Evolutionary conservation across 2,797 vertebrate species (phyloP), one percentile per base, ranked within the genome.

Genomic region (Peromyscus melanophrys): DNA sequence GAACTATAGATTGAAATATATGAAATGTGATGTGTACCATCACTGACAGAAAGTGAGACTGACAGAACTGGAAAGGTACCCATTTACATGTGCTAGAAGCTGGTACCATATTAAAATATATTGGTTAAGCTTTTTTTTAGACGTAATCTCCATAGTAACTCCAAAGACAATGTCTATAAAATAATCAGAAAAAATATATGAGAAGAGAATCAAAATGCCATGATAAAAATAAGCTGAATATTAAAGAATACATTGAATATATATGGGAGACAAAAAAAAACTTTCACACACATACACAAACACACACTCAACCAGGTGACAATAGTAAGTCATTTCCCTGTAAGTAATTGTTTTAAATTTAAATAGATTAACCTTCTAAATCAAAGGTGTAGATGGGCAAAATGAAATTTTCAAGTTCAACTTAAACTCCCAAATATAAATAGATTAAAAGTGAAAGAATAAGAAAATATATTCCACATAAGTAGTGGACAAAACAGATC

Each of bases 1-100:
- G 40, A 93, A 57, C 16, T 85, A 85, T 52, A 85, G 52, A 85
- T 85, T 21, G 34, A 91, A 93, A 80, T 13, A 55, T 87, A 14
- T 87, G 34, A 78, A 34, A 59, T 59, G 23, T 59, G 34, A 71
- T 43, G 55, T 43, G 1, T 87, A 43, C 69, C 37, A 69, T 57
- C 46, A 69, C 27, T 78, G 46, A 69, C 65, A 81, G 49, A 71
- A 61, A 89, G 4, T 73, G 55, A 25, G 13, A 13, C 1, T 81
- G 25, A 12, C 10, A 82, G 76, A 89, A 67, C 23, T 73, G 0
- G 34, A 89, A 88, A 71, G 5, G 12, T 52, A 2, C 7, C 31
- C 10, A 71, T 46, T 80, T 93, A 43, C 86, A 71, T 37, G 4
- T 76, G n/a, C 29, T 82, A 81, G 40, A 82, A 73, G 37, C 34